phyloP scores from a whole-genome alignment of 92 coral and sea anemone genomes.

The Porites cylindrica region DNA sequence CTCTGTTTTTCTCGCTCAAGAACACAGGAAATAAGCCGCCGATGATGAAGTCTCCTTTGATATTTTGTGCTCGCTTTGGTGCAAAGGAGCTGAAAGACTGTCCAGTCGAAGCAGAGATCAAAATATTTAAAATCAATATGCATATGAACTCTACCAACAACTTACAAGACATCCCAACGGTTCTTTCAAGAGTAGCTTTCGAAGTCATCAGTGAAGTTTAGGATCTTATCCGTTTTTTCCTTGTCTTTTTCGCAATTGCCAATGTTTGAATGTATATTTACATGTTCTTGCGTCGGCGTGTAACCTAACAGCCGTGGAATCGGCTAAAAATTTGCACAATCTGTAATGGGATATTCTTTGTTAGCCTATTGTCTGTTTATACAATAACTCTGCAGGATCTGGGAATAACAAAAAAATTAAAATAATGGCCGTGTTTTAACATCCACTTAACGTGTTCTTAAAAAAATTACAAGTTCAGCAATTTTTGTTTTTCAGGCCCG shows the following conservation, averaged over 20 bases:
- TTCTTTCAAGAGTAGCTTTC: neutral
- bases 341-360: constrained; percentile 12
- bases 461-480: neutral
- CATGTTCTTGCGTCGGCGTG: neutral
- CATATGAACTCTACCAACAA: neutral
- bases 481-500: neutral
- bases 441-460: neutral
- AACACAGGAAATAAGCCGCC: constrained; percentile 94
- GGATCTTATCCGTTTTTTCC: neutral
- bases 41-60: constrained; percentile 75
- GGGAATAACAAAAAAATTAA: neutral
- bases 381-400: neutral
- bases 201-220: neutral
- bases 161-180: too few species aligned
- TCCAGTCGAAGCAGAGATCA: neutral
- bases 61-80: constrained; percentile 68
- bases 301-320: neutral
- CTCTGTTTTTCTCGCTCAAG: constrained; percentile 60
- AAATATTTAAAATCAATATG: neutral
- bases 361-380: constrained; percentile 6
- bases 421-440: neutral
- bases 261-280: too few species aligned
- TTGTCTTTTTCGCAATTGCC: neutral
- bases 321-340: neutral
- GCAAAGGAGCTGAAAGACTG: neutral